Evolutionary conservation across 1,140 invertebrate genomes (phyloP), one percentile per base, ranked within the genome.

Genomic region (Solen grandis): DNA sequence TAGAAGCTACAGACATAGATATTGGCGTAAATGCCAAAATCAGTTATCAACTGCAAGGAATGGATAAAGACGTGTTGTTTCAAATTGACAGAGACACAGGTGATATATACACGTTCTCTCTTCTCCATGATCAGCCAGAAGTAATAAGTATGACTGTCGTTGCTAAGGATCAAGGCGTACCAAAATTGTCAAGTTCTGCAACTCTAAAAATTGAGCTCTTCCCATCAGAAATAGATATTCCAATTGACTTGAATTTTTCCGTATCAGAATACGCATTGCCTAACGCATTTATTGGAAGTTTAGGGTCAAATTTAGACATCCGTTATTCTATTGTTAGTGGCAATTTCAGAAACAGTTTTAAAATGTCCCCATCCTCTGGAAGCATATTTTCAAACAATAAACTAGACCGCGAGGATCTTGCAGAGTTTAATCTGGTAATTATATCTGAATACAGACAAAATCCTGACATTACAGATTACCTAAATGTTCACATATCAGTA

Each of bases 291-390:
- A 33, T 76, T 36, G 75, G 63, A 25, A 25, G 50, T 8, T 25
- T 60, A 14, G 35, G 31, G 2, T 29, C 38, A 16, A 5, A 22
- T 2, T 19, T 2, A 14, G 16, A 50, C 14, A 63, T 59, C 22
- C 41, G 41, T 8, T 80, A 69, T 33, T 27, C 35, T 3, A 80
- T 80, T 27, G 22, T 72, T 19, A 65, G 59, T n/a, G 77, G 77
- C 31, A 80, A 80, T 38, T 72, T 60, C 41, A 62, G 63, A 25
- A 55, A 80, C 41, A 70, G 35, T 36, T 80, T 80, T 19, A 59
- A 68, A 16, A 41, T 80, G 10, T 33, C 27, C 0, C 57, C 62
- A 38, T 19, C 31, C 22, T 59, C 69, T 52, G 77, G 77, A 13
- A 80, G 52, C 36, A 65, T 80, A 25, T 80, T 65, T 29, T 19